phyloP scores from a whole-genome alignment of 2,888 invertebrate species.

The Parnassius apollo region DNA sequence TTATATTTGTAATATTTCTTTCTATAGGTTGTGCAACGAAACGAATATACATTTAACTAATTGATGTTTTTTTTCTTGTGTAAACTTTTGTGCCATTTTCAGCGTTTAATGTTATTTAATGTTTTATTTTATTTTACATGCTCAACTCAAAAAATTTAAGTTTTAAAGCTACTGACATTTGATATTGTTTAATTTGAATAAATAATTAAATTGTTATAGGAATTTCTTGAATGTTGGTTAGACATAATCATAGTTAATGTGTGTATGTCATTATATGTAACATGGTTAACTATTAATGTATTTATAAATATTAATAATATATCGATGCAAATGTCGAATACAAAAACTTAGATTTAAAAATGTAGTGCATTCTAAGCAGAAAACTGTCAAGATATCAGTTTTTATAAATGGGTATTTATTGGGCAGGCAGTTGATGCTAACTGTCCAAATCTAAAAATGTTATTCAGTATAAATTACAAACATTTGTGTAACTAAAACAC shows the following conservation, averaged over 20 bases:
- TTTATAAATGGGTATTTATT: not conserved
- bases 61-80: constrained; percentile 33
- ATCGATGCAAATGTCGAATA: not conserved
- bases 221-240: not conserved
- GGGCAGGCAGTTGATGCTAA: too few relatives aligned
- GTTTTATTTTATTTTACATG: constrained; percentile 11
- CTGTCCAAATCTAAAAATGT: too few relatives aligned
- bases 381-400: constrained; percentile 1
- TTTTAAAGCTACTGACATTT: constrained; percentile 7
- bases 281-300: constrained; percentile 20
- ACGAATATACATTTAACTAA: constrained; percentile 42
- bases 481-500: too few relatives aligned
- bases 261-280: constrained; percentile 6
- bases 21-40: constrained; percentile 63
- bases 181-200: constrained; percentile 1
- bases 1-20: constrained; percentile 30
- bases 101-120: constrained; percentile 30
- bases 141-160: constrained; percentile 2
- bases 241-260: not conserved
- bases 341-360: constrained; percentile 19
- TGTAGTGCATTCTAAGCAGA: constrained; percentile 13
- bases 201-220: not conserved
- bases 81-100: constrained; percentile 46
- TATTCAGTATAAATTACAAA: too few relatives aligned
- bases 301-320: constrained; percentile 22